These are phyloP conservation scores for Erpobdella octoculata DNA, from an alignment of 2,888 invertebrate species.

Conservation along the genomic window DNA sequence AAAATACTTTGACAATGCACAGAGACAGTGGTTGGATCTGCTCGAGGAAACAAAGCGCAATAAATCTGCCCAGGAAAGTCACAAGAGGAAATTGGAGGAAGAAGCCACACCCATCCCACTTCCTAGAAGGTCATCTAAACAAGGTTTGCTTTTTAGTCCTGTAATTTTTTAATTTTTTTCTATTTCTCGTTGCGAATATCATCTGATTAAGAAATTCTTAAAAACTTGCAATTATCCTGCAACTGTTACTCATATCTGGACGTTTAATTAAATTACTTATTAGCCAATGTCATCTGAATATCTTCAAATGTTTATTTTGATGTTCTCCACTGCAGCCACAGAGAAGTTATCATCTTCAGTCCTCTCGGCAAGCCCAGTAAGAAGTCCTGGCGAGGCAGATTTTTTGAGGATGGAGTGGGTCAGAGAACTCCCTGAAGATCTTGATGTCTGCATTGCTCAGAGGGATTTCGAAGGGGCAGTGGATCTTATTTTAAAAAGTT, in stretches of 20 bases:
- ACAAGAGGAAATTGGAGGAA: constrained; percentile 46
- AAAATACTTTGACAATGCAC: neutral
- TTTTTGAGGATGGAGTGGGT: constrained; percentile 61
- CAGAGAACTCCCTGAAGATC: constrained; percentile 79
- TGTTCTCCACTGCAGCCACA: neutral
- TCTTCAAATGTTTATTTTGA: neutral
- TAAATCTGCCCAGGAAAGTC: constrained; percentile 54
- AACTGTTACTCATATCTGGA: no score
- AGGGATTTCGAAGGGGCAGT: constrained; percentile 89
- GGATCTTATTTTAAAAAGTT: constrained; percentile 65
- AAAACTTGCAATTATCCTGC: no score
- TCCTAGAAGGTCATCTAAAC: neutral
- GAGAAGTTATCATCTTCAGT: no score
- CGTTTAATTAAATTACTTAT: neutral
- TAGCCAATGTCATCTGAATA: neutral
- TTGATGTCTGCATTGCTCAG: constrained; percentile 88
- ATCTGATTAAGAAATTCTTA: no score
- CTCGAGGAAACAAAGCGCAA: constrained; percentile 82
- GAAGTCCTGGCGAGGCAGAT: neutral
- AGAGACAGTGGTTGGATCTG: constrained; percentile 88
- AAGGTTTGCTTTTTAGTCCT: no score
- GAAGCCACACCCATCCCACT: neutral
- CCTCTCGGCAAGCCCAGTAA: neutral
- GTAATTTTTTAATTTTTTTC: neutral
- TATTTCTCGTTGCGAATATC: no score